Evolutionary conservation across 2,888 invertebrate genomes (phyloP).

Genomic region (Erynnis tages): DNA sequence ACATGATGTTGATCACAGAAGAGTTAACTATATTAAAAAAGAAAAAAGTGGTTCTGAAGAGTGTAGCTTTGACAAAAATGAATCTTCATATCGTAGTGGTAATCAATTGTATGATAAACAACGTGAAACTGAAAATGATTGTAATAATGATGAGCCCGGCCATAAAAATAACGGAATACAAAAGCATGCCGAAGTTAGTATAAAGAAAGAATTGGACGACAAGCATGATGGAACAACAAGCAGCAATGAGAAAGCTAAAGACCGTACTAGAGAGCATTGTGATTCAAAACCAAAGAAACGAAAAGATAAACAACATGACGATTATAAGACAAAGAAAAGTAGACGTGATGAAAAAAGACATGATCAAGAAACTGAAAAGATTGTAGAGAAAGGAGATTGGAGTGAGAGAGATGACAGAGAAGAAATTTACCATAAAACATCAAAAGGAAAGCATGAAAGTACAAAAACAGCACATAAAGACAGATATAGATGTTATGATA

Average conservation of each 20-base stretch:
- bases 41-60: background rate
- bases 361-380: background rate
- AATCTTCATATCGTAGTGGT: background rate
- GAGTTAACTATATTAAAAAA: background rate
- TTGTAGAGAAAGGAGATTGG: background rate
- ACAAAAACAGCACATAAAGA: no score
- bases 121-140: background rate
- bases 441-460: no score
- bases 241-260: background rate
- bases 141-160: no score
- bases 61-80: background rate
- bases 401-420: background rate
- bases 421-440: no score
- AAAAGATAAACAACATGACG: background rate
- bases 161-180: no score
- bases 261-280: background rate
- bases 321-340: background rate
- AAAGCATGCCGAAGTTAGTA: no score
- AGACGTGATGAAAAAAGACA: background rate
- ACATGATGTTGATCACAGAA: background rate
- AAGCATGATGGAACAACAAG: no score
- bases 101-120: no score
- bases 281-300: background rate
- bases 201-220: no score
- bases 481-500: no score